Conservation (phyloP, 2,113 vertebrate genomes). For the Orycteropus afer region DNA sequence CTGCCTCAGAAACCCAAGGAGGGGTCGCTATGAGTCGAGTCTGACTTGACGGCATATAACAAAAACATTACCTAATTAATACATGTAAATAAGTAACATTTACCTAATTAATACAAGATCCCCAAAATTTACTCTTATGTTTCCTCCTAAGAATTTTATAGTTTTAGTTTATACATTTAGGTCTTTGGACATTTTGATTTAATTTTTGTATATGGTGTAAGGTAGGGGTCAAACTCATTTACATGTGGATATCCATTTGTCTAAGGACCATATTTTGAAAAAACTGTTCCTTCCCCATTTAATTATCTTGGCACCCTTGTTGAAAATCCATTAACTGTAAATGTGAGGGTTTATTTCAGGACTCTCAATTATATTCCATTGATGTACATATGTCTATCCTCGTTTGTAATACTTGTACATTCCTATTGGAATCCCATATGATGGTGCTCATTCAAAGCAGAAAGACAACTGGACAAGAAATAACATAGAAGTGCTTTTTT, state of each 20-base stretch:
- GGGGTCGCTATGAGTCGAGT: too few relatives aligned
- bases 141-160: slow-evolving; percentile 32
- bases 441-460: not conserved
- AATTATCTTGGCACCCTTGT: not conserved
- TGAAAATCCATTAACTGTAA: not conserved
- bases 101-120: too few relatives aligned
- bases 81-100: too few relatives aligned
- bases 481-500: slow-evolving; percentile 5
- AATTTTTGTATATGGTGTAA: not conserved
- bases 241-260: not conserved
- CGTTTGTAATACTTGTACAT: not conserved
- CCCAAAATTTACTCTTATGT: not conserved
- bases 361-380: not conserved
- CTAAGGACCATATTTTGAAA: not conserved
- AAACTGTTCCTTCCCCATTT: not conserved
- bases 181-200: slow-evolving; percentile 28
- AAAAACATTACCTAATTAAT: too few relatives aligned
- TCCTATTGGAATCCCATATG: not conserved
- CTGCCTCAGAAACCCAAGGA: too few relatives aligned
- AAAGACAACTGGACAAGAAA: not conserved
- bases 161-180: too few relatives aligned
- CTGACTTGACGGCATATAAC: too few relatives aligned
- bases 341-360: not conserved
- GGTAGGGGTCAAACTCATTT: not conserved
- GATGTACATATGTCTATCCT: not conserved